A percentile compares a stretch with the other conserved stretches of the same genome.
Conservation (phyloP, 2,888 invertebrate genomes). For the Venusia cambrica region DNA sequence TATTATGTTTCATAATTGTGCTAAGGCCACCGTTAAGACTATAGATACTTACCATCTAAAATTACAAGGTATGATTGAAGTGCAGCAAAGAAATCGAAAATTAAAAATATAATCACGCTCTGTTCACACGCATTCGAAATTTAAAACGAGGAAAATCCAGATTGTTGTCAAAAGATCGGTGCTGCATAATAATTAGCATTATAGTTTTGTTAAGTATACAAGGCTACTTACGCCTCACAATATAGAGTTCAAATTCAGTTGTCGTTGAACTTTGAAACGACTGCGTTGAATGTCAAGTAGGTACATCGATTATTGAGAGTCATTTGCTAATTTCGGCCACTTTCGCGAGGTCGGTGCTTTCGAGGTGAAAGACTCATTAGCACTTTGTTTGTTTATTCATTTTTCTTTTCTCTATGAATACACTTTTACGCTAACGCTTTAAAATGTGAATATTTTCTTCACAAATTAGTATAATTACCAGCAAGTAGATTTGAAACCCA, state of each 20-base stretch:
- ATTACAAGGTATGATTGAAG: background rate
- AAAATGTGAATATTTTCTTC: no score
- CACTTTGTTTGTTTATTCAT: conserved; percentile 41
- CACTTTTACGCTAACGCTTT: no score
- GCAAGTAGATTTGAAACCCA: no score
- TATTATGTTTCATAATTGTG: no score
- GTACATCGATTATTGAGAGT: conserved; percentile 64
- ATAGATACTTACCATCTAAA: conserved; percentile 28
- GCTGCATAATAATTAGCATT: conserved; percentile 45
- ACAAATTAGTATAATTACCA: no score
- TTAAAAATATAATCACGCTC: conserved; percentile 54
- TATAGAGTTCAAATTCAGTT: conserved; percentile 37
- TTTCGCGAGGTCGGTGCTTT: conserved; percentile 56
- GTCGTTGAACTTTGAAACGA: conserved; percentile 20
- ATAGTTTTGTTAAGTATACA: conserved; percentile 23
- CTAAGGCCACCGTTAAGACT: no score
- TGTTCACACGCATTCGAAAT: conserved; percentile 50
- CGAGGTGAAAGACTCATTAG: conserved; percentile 49
- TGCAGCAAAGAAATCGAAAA: conserved; percentile 25
- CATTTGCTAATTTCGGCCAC: conserved; percentile 56
- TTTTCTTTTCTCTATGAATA: no score
- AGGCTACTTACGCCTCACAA: conserved; percentile 31
- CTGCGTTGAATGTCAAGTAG: conserved; percentile 70
- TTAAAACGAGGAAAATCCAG: conserved; percentile 50
- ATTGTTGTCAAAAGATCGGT: conserved; percentile 40